phyloP scores from a whole-genome alignment of 2,113 vertebrate species.

The Psilopogon haemacephalus region DNA sequence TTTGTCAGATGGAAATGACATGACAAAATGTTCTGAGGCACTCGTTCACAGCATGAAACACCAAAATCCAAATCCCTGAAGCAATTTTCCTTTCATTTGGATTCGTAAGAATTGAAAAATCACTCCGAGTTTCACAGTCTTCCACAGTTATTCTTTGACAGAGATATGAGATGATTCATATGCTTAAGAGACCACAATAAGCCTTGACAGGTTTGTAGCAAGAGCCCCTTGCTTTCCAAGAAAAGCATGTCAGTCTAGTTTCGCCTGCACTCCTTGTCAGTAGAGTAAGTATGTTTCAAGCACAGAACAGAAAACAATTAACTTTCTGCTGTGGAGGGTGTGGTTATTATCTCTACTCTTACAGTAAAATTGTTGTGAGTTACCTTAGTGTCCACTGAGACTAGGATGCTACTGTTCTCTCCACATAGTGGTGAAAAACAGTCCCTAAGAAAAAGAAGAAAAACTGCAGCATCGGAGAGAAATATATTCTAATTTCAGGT shows the following conservation, averaged over 20 bases:
- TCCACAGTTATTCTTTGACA: background rate
- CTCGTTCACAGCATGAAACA: background rate
- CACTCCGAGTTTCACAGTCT: too few relatives aligned
- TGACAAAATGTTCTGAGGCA: background rate
- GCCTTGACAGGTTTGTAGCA: background rate
- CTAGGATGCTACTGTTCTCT: background rate
- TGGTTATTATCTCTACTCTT: constrained; percentile 27
- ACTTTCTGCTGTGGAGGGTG: constrained; percentile 7
- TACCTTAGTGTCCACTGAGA: constrained; percentile 28
- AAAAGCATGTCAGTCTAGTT: background rate
- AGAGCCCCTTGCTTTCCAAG: background rate
- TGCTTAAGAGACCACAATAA: background rate
- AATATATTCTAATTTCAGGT: background rate
- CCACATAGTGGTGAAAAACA: background rate
- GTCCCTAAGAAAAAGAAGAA: background rate
- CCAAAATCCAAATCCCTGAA: background rate
- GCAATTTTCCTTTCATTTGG: background rate
- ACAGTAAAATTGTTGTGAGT: background rate
- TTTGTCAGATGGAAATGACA: background rate
- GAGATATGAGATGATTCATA: background rate
- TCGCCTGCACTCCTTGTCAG: constrained; percentile 12
- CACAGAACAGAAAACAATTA: constrained; percentile 28
- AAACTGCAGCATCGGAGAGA: background rate
- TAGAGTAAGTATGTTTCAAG: constrained; percentile 6
- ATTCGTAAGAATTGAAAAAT: too few relatives aligned